These are phyloP conservation scores for Accipiter cooperii DNA, from an alignment of 2,113 vertebrate species.

Conservation along the genomic window DNA sequence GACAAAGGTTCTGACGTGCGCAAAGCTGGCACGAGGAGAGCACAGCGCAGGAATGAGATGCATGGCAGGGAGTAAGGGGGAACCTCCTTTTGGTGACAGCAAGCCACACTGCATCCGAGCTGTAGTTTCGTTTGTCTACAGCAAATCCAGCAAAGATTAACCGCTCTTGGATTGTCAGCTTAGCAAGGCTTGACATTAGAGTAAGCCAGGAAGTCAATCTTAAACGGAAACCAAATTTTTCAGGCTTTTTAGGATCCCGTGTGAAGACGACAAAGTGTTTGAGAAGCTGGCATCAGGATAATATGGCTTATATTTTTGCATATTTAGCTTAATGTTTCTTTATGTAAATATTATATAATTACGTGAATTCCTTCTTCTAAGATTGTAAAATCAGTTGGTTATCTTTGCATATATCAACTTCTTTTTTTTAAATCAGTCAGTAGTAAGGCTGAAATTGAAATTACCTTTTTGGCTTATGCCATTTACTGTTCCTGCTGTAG, in stretches of 20 bases:
- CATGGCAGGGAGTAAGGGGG: neutral
- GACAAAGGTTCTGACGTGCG: neutral
- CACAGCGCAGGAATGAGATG: fast-evolving
- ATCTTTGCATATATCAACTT: neutral
- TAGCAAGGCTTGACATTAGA: neutral
- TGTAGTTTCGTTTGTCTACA: neutral
- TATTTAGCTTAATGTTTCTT: neutral
- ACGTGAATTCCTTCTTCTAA: neutral
- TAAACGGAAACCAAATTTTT: neutral
- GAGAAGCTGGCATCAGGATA: neutral
- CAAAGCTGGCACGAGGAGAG: neutral
- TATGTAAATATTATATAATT: neutral
- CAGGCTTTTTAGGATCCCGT: neutral
- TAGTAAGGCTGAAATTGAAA: neutral
- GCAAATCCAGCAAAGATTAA: neutral
- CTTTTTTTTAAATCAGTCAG: neutral
- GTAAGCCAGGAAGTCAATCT: neutral
- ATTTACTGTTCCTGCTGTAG: neutral
- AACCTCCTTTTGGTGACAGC: neutral
- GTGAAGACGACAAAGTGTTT: neutral
- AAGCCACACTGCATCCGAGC: fast-evolving
- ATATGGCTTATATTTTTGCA: neutral
- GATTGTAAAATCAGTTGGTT: neutral
- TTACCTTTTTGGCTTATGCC: neutral
- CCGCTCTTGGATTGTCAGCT: neutral